Percentiles rank a stretch among this genome's conserved stretches.
Conservation (phyloP, 1,140 invertebrate species). For the Leptestheria dahalacensis region DNA sequence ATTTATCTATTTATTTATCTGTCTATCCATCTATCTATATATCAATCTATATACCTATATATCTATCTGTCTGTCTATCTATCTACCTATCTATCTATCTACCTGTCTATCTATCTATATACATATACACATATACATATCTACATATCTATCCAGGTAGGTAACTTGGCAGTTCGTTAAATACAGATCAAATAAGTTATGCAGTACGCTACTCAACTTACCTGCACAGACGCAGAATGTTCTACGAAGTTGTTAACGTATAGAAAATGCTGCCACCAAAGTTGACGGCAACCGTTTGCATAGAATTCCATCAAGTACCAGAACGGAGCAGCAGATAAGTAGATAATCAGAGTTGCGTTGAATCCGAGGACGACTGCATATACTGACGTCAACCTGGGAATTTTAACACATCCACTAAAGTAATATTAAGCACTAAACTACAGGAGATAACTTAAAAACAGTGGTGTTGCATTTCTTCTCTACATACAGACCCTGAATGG, state of each 20-base stretch:
- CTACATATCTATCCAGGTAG: neutral
- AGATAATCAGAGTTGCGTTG: conserved; percentile 5
- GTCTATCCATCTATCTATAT: no score
- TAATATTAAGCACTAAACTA: no score
- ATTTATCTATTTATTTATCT: no score
- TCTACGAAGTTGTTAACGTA: conserved; percentile 18
- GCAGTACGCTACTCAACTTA: neutral
- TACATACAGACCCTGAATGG: no score
- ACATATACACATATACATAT: no score
- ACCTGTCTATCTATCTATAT: no score
- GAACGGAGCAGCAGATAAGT: conserved; percentile 5
- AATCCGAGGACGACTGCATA: conserved; percentile 11
- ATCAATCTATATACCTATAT: no score
- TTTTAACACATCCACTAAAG: no score
- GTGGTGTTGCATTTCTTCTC: no score
- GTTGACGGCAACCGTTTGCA: conserved; percentile 37
- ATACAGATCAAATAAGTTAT: neutral
- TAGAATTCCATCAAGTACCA: conserved; percentile 5
- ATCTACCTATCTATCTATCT: no score
- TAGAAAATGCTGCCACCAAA: conserved; percentile 38
- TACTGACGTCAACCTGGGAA: conserved; percentile 32
- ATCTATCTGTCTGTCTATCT: no score
- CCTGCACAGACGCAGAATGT: neutral
- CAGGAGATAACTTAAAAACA: no score
- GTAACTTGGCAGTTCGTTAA: neutral